phyloP scores from a whole-genome alignment of 2,888 invertebrate species.

The Athripsodes cinereus region DNA sequence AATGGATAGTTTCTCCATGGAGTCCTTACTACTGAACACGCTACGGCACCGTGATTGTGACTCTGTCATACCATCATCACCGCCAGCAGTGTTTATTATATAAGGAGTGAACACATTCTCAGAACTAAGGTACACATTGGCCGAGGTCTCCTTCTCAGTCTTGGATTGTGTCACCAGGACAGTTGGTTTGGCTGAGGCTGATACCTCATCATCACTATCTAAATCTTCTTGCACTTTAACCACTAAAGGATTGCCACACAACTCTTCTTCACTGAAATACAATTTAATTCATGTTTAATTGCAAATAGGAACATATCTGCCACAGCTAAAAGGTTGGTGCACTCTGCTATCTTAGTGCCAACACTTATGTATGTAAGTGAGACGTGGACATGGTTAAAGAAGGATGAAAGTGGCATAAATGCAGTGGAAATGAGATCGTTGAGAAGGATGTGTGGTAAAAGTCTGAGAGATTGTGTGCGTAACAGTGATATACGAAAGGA shows the following conservation, averaged over 20 bases:
- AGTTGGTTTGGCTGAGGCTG: neutral
- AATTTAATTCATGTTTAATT: too few relatives aligned
- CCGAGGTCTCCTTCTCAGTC: neutral
- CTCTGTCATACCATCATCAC: neutral
- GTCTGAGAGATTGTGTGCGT: too few relatives aligned
- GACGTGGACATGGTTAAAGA: too few relatives aligned
- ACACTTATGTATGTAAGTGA: too few relatives aligned
- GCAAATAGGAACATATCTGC: too few relatives aligned
- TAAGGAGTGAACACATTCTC: conserved; percentile 20
- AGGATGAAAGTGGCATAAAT: too few relatives aligned
- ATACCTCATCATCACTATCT: conserved; percentile 55
- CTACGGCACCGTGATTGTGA: too few relatives aligned
- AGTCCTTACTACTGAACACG: neutral
- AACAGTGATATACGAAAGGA: too few relatives aligned
- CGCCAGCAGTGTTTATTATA: neutral
- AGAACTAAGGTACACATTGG: conserved; percentile 7
- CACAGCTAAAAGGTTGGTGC: too few relatives aligned
- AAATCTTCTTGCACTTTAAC: conserved; percentile 81
- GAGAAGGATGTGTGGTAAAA: too few relatives aligned
- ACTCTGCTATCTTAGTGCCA: too few relatives aligned
- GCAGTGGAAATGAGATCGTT: too few relatives aligned
- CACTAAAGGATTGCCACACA: conserved; percentile 68
- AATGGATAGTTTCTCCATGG: neutral
- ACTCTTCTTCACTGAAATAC: conserved; percentile 57
- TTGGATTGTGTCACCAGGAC: neutral